Evolutionary conservation across 2,113 vertebrate species (phyloP).

Genomic region (Grus americana): DNA sequence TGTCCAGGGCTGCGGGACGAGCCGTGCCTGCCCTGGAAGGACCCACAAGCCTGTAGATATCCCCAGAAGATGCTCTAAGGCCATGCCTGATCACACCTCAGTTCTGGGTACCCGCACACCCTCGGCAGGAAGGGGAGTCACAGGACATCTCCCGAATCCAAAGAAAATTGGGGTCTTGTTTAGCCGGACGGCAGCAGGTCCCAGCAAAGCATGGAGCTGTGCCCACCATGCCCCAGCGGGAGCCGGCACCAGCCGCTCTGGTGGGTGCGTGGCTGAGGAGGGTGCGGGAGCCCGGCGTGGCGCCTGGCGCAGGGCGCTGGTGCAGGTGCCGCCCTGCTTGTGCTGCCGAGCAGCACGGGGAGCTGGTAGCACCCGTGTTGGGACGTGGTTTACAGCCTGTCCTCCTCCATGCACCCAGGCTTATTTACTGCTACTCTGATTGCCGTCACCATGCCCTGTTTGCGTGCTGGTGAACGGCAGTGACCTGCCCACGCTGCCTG

Average conservation of each 20-base stretch:
- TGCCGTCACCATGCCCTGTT: neutral
- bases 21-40: neutral
- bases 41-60: rapidly evolving
- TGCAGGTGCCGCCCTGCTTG: rapidly evolving
- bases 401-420: neutral
- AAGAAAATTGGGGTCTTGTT: rapidly evolving
- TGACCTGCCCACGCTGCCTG: rapidly evolving
- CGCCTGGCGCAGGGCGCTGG: rapidly evolving
- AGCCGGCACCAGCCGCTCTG: neutral
- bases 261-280: rapidly evolving
- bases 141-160: neutral
- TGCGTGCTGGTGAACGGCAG: neutral
- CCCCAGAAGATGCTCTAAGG: neutral
- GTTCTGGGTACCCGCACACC: rapidly evolving
- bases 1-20: neutral
- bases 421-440: neutral
- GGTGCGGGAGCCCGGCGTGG: neutral
- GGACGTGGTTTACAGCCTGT: neutral
- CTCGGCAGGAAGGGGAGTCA: rapidly evolving
- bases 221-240: rapidly evolving
- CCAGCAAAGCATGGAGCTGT: rapidly evolving
- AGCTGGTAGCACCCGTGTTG: neutral
- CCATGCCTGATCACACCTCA: rapidly evolving
- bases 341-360: rapidly evolving
- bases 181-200: neutral